Percentiles rank a stretch among this genome's conserved stretches.
Evolutionary conservation across 2,888 invertebrate species (phyloP).

Genomic region (Thereva nobilitata): DNA sequence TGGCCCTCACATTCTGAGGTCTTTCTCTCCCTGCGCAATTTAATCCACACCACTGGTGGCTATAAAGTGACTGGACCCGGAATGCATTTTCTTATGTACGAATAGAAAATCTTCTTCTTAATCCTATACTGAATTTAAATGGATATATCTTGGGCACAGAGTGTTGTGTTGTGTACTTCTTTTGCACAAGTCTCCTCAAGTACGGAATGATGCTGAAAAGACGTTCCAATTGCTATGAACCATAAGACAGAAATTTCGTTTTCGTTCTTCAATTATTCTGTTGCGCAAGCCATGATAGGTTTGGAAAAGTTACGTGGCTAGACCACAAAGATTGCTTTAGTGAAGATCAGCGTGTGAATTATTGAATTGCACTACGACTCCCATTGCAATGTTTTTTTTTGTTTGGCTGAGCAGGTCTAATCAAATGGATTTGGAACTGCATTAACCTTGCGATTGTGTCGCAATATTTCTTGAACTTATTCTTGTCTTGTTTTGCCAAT

Average conservation of each 20-base stretch:
- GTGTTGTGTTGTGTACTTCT: too few relatives aligned
- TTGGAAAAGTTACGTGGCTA: constrained; percentile 24
- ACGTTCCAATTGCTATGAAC: constrained; percentile 34
- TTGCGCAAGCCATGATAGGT: constrained; percentile 33
- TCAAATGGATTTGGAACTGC: constrained; percentile 36
- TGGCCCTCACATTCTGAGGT: constrained; percentile 41
- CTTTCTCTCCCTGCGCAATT: constrained; percentile 38
- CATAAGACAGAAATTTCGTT: constrained; percentile 36
- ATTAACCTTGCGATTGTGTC: constrained; percentile 47
- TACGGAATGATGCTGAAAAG: constrained; percentile 13
- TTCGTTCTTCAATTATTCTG: constrained; percentile 35
- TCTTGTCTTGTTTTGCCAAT: constrained; percentile 32
- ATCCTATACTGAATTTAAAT: constrained; percentile 28
- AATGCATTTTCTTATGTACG: constrained; percentile 17
- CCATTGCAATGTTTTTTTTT: constrained; percentile 22
- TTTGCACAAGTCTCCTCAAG: constrained; percentile 1
- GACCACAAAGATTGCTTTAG: constrained; percentile 5
- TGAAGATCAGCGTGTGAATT: constrained; percentile 37
- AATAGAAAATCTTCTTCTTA: constrained; percentile 15
- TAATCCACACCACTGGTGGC: constrained; percentile 41
- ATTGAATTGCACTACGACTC: constrained; percentile 38
- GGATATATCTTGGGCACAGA: constrained; percentile 7
- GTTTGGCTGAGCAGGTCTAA: constrained; percentile 27
- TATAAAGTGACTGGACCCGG: constrained; percentile 31
- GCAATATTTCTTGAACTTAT: constrained; percentile 44